Evolutionary conservation across 2,888 invertebrate species (phyloP), one percentile per base, ranked within the genome.

Genomic region (Sesamia inferens): DNA sequence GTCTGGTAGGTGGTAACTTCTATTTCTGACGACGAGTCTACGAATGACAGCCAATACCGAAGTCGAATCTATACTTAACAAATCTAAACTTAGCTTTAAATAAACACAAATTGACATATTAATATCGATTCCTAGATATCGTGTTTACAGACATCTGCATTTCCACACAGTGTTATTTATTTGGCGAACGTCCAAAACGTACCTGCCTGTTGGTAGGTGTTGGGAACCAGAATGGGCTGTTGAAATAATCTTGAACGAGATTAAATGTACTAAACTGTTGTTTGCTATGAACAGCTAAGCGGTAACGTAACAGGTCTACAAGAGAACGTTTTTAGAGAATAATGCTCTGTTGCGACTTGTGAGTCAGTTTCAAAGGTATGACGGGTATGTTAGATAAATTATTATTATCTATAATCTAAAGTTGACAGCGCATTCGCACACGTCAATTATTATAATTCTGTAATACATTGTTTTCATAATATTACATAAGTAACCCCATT

Each of bases 131-230:
- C 74, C 62, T 75, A 62, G 74, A 73, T 80, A 77, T 73, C 57
- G 24, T 57, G 70, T 84, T 76, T 76, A 74, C 67, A 65, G 72
- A 61, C 39, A 67, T 76, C 66, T 61, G 64, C 61, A 73, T 71
- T 76, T 80, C 63, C 69, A 78, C 71, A 64, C 63, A 69, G 78
- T 76, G 68, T 31, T 62, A 72, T 62, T 31, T 62, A 72, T 62
- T 87, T 89, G 89, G 89, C 84, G 14, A 7, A 0, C 13, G 19
- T 81, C 90, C 89, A 87, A 74, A 51, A 31, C 44, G 82, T 87
- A 81, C 74, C 70, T 88, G 80, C 83, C 78, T 83, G 80, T 79
- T 81, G 86, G 78, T 86, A 80, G 81, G 73, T 82, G 81, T 78
- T 81, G 83, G 79, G 85, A 86, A 83, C 79, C 77, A 77, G 84